A percentile compares a stretch with the other conserved stretches of the same genome.
Conservation (phyloP, 1,140 invertebrate species). For the Mamestra configurata region DNA sequence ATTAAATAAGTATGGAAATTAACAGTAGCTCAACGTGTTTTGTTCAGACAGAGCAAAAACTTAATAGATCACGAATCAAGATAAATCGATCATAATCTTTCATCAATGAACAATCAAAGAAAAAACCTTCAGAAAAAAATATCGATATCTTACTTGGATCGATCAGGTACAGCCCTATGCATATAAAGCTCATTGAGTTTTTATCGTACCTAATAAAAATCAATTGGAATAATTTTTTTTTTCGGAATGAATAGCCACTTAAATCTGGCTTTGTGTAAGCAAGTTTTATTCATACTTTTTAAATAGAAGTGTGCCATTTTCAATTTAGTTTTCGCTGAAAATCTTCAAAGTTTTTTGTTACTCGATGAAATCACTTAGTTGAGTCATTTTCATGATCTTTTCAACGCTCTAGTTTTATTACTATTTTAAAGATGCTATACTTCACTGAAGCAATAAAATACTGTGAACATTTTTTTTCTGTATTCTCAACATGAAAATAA, state of each 20-base stretch:
- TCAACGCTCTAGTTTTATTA: not conserved
- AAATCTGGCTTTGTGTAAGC: not conserved
- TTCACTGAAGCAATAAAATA: not conserved
- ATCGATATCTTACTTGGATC: not conserved
- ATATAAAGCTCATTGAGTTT: not conserved
- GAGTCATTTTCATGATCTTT: not conserved
- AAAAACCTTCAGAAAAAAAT: not conserved
- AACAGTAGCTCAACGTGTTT: not conserved
- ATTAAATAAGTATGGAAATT: not conserved
- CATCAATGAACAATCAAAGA: not conserved
- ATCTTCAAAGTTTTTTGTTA: not conserved
- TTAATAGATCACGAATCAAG: not conserved
- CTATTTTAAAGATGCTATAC: not conserved
- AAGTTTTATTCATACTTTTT: not conserved
- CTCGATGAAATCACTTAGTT: not conserved
- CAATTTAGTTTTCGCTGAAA: not conserved
- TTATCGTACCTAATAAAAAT: not conserved
- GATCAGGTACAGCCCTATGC: not conserved
- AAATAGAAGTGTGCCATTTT: not conserved
- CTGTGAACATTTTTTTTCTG: not conserved
- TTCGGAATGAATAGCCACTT: not conserved
- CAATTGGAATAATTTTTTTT: not conserved
- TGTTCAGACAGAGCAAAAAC: not conserved
- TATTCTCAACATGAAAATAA: too few relatives aligned
- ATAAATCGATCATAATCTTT: not conserved